Conservation (phyloP, 1,140 invertebrate species). For the Leguminivora glycinivorella region DNA sequence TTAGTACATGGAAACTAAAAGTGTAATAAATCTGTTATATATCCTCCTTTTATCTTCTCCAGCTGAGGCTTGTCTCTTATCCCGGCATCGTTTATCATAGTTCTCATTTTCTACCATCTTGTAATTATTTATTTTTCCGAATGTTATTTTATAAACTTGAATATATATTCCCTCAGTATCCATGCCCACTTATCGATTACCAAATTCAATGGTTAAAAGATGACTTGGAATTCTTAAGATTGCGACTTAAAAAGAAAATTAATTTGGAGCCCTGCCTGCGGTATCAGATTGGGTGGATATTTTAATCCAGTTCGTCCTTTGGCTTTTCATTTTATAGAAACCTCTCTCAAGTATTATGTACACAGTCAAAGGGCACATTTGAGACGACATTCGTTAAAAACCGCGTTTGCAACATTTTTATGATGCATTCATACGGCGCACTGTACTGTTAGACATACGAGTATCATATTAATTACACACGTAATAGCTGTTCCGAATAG, state of each 20-base stretch:
- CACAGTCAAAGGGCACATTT: slow-evolving; percentile 29
- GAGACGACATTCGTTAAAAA: slow-evolving; percentile 34
- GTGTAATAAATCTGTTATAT: slow-evolving; percentile 20
- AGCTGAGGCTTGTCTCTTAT: not conserved
- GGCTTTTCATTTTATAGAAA: slow-evolving; percentile 34
- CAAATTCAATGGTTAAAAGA: slow-evolving; percentile 24
- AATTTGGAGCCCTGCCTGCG: slow-evolving; percentile 33
- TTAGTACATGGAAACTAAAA: slow-evolving; percentile 14
- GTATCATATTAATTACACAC: not conserved
- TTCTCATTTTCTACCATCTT: not conserved
- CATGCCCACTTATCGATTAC: not conserved
- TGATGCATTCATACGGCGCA: not conserved
- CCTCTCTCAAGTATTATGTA: slow-evolving; percentile 29
- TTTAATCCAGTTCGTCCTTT: slow-evolving; percentile 33
- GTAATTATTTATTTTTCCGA: not conserved
- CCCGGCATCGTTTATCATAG: not conserved
- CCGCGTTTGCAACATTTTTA: slow-evolving; percentile 33
- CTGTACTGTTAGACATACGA: not conserved
- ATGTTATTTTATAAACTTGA: not conserved
- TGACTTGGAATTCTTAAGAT: slow-evolving; percentile 21
- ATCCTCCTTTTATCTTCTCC: slow-evolving; percentile 23
- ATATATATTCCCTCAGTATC: not conserved
- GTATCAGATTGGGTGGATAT: slow-evolving; percentile 32
- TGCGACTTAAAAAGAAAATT: slow-evolving; percentile 34
- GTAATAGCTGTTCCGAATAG: no score